Evolutionary conservation across 2,113 vertebrate genomes (phyloP).

Genomic region (Excalfactoria chinensis): DNA sequence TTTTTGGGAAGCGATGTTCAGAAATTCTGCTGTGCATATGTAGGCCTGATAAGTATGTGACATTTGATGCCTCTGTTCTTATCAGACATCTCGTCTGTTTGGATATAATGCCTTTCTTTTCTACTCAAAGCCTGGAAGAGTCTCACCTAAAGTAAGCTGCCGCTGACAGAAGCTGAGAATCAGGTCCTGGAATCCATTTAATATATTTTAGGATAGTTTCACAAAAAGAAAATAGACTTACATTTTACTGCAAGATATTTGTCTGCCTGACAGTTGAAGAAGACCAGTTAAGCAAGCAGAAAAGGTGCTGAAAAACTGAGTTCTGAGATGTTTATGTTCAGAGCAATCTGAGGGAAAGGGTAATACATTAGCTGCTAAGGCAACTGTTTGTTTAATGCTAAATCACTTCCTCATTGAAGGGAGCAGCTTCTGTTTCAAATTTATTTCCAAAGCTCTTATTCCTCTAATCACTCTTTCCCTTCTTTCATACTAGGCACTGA

Average conservation of each 20-base stretch:
- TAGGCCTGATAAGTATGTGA: neutral
- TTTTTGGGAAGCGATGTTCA: neutral
- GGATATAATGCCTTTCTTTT: neutral
- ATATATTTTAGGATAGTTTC: neutral
- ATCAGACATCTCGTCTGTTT: neutral
- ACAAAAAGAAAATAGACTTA: neutral
- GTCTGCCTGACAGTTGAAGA: slow-evolving; percentile 8
- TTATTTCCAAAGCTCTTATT: neutral
- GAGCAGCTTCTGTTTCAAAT: slow-evolving; percentile 52
- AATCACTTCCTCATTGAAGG: slow-evolving; percentile 26
- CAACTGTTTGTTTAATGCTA: slow-evolving; percentile 42
- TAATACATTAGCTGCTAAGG: slow-evolving; percentile 26
- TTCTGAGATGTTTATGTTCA: neutral
- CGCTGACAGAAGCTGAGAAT: neutral
- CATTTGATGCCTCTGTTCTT: neutral
- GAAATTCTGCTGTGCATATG: neutral
- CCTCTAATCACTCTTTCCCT: neutral
- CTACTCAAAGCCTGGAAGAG: neutral
- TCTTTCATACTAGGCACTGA: neutral
- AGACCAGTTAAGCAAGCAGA: slow-evolving; percentile 32
- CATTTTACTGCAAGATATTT: slow-evolving; percentile 1
- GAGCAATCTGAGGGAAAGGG: slow-evolving; percentile 15
- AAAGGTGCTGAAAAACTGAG: slow-evolving; percentile 28
- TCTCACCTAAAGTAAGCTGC: neutral
- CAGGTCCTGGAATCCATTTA: neutral